Evolutionary conservation across 2,888 invertebrate species (phyloP), one percentile per base, ranked within the genome.

Genomic region (Yponomeuta plumbellus): DNA sequence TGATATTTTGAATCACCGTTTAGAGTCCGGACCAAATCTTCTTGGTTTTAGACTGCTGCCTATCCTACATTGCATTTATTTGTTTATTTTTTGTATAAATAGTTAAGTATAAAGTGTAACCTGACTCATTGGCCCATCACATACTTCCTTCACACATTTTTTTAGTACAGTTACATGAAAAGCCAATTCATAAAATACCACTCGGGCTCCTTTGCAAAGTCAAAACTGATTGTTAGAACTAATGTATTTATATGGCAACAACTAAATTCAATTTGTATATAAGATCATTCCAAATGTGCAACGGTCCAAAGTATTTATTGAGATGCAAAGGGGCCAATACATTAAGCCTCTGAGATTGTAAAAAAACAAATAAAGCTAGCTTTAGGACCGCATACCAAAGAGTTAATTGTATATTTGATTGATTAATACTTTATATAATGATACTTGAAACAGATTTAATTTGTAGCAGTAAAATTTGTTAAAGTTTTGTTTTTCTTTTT

Each of bases 311-410:
- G 34, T 52, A 52, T 34, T 59, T 22, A 59, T 39, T 59, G 57
- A 5, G 64, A 75, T 76, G 83, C 83, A 85, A 84, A 85, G 85
- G 85, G 77, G 83, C 80, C 79, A 75, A 76, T 73, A 77, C 11
- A 52, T 17, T 52, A 17, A 52, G 58, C 76, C 75, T 77, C 80
- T 76, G 75, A 52, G 44, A 52, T 13, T 84, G 81, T 85, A 85
- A 81, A 84, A 83, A 83, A 81, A 84, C 82, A 84, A 85, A 81
- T 80, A 80, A 82, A 80, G 73, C 76, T 91, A 90, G 88, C 85
- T 82, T 84, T 84, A 88, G 88, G 86, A 83, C 86, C 85, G 81
- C 84, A 86, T 88, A 91, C 90, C 90, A 91, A 91, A 91, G 90
- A 91, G 81, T 86, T 85, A 85, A 81, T 84, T 89, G 88, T 89